Conservation (phyloP, 2,888 invertebrate genomes). For the Erpobdella octoculata region DNA sequence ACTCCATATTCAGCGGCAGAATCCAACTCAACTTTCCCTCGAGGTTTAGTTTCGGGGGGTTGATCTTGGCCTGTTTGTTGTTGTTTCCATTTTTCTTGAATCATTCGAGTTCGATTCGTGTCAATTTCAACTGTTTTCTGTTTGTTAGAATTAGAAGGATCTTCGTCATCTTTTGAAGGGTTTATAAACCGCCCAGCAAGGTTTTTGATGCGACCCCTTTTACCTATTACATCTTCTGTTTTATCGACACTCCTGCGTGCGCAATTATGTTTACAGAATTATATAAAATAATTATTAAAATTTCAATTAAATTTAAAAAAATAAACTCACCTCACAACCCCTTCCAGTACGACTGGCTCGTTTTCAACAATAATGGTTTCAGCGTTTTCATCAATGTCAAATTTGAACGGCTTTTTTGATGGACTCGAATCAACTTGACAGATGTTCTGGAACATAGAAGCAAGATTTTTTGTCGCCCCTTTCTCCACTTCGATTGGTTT, state of each 20-base stretch:
- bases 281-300: background rate
- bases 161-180: conserved; percentile 9
- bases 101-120: background rate
- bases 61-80: conserved; percentile 2
- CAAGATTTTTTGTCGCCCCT: conserved; percentile 29
- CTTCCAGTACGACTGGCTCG: conserved; percentile 30
- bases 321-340: conserved; percentile 27
- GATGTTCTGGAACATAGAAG: conserved; percentile 25
- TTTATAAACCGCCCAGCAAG: conserved; percentile 27
- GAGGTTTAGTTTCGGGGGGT: background rate
- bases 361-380: conserved; percentile 27
- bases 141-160: background rate
- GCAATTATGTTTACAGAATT: background rate
- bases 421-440: conserved; percentile 5
- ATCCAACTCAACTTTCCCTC: conserved; percentile 24
- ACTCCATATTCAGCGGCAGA: conserved; percentile 27
- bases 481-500: conserved; percentile 31
- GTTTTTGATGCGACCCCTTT: conserved; percentile 29
- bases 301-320: background rate
- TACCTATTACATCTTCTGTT: conserved; percentile 27
- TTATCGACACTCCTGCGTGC: conserved; percentile 27
- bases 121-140: conserved; percentile 1
- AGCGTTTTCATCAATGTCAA: conserved; percentile 30
- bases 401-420: conserved; percentile 29
- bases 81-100: conserved; percentile 23